Conservation (phyloP, 2,113 vertebrate species). For the Anoura caudifer region DNA sequence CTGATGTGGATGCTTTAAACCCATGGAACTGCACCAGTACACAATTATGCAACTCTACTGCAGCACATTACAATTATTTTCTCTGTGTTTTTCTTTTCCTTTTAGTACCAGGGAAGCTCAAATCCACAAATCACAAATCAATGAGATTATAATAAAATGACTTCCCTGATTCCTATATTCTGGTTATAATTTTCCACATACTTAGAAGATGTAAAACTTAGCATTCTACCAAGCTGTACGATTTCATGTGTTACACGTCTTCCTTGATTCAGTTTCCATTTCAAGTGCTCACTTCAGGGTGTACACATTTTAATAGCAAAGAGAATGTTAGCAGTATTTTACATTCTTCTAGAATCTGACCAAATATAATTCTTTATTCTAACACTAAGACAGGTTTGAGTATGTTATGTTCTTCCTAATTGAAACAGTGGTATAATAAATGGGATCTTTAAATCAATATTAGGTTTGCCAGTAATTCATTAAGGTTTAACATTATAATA, state of each 20-base stretch:
- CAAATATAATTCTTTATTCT: constrained; percentile 12
- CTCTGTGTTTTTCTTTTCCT: not conserved
- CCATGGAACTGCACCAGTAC: not conserved
- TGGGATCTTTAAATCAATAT: not conserved
- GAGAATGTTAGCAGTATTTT: not conserved
- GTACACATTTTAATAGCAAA: not conserved
- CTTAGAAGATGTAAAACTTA: not conserved
- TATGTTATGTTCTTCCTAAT: not conserved
- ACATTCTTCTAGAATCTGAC: not conserved
- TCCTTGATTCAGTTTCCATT: not conserved
- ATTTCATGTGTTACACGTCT: not conserved
- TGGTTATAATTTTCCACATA: not conserved
- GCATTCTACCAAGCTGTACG: not conserved
- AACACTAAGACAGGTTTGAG: not conserved
- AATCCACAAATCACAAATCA: not conserved
- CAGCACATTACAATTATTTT: constrained; percentile 16
- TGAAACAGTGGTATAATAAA: not conserved
- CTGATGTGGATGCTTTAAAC: constrained; percentile 17
- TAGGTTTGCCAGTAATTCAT: not conserved
- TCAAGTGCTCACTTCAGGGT: not conserved
- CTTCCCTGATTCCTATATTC: not conserved
- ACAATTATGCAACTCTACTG: constrained; percentile 28
- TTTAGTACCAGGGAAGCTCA: not conserved
- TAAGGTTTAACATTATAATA: constrained; percentile 17
- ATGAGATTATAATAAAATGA: constrained; percentile 6